Base-by-base conservation (phyloP, 1,140 invertebrate genomes). In the Coptotermes formosanus region DNA sequence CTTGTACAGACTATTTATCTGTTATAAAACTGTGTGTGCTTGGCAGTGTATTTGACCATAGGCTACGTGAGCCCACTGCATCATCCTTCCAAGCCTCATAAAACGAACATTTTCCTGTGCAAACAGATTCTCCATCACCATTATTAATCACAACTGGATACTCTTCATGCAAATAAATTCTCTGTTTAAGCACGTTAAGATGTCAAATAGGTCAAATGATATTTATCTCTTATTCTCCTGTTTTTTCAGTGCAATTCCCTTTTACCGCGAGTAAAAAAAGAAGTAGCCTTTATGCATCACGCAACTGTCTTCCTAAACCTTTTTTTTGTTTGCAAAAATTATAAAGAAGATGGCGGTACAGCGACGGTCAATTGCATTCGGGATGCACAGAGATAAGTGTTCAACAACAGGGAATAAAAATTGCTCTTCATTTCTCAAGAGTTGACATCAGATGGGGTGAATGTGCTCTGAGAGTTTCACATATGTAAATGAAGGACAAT, bases 371-470 rank as follows among this genome's bases (percentile, higher is more conserved):
- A 75, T 75, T 75, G 64, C 64, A 75, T 25, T 25, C 30, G 64
- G 25, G 64, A 75, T 75, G 64, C 64, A 75, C 30, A 75, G 4
- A 75, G 64, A 75, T 75, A 75, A 3, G 30, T 11, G 25, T 75
- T 75, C 64, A 75, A 75, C 64, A 75, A 75, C 2, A 30, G 64
- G 25, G n/a, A 75, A 75, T 75, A 75, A 75, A 75, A 75, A 75
- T 75, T 75, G 64, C 64, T 75, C 64, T 75, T 75, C 64, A 75
- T 75, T 75, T 75, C 64, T 75, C 64, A 75, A 75, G 64, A 75
- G 64, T 30, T 75, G 64, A 75, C n/a, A 75, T 25, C 25, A 75
- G 25, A 16, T 75, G 64, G 64, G 64, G n/a, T 30, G 25, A 75
- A 6, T n/a, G 25, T 75, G 64, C 64, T 30, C 6, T 30, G 64